These are phyloP conservation scores for Papilio demoleus DNA, from an alignment of 2,888 invertebrate genomes.

Conservation along the genomic window DNA sequence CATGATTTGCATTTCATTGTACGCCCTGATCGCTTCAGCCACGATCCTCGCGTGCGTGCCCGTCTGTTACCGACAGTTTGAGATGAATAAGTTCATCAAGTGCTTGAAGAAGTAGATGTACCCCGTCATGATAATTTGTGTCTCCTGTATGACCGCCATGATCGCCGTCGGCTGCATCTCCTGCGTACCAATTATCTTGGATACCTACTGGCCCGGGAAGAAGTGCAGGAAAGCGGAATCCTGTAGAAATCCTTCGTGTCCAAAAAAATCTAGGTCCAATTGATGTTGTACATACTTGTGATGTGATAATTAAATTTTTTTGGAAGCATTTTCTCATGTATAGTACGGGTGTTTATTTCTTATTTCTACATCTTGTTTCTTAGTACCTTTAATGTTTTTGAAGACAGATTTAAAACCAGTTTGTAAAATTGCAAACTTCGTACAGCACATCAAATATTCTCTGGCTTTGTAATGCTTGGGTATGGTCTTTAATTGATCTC, in stretches of 20 bases:
- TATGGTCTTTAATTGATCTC: no score
- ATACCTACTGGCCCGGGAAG: conserved; percentile 53
- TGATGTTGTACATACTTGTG: conserved; percentile 23
- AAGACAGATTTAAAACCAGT: not conserved
- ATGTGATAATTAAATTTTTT: conserved; percentile 28
- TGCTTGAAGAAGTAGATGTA: conserved; percentile 61
- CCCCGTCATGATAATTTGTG: conserved; percentile 60
- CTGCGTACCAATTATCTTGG: conserved; percentile 61
- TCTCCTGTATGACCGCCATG: conserved; percentile 59
- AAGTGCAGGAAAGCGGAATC: conserved; percentile 38
- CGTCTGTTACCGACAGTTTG: conserved; percentile 66
- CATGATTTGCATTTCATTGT: conserved; percentile 77
- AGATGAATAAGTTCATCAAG: conserved; percentile 62
- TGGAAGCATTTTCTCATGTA: conserved; percentile 11
- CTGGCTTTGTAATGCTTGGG: no score
- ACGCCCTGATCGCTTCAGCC: conserved; percentile 71
- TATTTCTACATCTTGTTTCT: not conserved
- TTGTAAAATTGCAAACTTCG: no score
- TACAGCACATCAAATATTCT: no score
- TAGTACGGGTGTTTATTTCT: not conserved
- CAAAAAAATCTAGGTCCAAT: conserved; percentile 48
- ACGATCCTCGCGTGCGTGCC: conserved; percentile 72
- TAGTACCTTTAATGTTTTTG: not conserved
- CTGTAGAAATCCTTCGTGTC: conserved; percentile 62
- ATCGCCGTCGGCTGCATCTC: conserved; percentile 59